phyloP scores from a whole-genome alignment of 1,140 invertebrate genomes.

The Achatina immaculata region DNA sequence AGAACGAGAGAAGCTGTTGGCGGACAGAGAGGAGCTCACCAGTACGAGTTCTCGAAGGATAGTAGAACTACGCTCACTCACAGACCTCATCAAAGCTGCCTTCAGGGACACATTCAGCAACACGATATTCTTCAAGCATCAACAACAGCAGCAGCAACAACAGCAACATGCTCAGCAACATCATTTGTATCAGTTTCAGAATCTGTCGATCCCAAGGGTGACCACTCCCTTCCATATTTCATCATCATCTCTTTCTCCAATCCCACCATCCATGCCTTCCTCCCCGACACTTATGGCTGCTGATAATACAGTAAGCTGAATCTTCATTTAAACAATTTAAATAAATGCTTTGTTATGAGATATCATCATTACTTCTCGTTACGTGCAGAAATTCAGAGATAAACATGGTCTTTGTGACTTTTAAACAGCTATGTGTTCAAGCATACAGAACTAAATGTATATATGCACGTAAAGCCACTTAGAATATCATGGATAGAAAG shows the following conservation, averaged over 20 bases:
- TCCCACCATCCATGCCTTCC: not conserved
- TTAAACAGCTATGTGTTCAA: too few species aligned
- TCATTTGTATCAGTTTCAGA: not conserved
- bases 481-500: too few species aligned
- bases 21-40: slow-evolving; percentile 76
- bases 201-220: not conserved
- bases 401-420: too few species aligned
- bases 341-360: too few species aligned
- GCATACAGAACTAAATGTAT: too few species aligned
- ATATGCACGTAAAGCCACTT: too few species aligned
- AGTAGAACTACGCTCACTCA: slow-evolving; percentile 54
- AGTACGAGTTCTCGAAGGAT: slow-evolving; percentile 48
- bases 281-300: not conserved
- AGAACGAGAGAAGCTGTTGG: slow-evolving; percentile 93
- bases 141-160: slow-evolving; percentile 22
- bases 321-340: too few species aligned
- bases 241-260: not conserved
- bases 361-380: too few species aligned
- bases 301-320: not conserved
- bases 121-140: slow-evolving; percentile 45
- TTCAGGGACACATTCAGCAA: slow-evolving; percentile 54
- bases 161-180: not conserved
- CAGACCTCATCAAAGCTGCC: slow-evolving; percentile 58
- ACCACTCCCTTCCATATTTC: slow-evolving; percentile 3
- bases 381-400: too few species aligned